These are phyloP conservation scores for Lottia scabra DNA, from an alignment of 2,888 invertebrate species.

Conservation along the genomic window DNA sequence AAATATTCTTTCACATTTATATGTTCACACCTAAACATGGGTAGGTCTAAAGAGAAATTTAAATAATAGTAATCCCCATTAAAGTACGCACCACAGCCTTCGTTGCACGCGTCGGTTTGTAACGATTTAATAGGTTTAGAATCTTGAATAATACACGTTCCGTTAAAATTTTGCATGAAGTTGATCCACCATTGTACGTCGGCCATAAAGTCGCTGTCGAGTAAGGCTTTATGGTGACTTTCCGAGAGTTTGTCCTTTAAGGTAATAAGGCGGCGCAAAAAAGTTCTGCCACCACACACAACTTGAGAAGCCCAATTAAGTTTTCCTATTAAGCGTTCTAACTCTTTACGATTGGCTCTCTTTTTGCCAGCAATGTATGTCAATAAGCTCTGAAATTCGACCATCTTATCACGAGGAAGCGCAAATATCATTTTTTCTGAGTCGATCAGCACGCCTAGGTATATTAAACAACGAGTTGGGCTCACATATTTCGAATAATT, in stretches of 20 bases:
- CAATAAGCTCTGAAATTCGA: not conserved
- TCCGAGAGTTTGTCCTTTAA: not conserved
- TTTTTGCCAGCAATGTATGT: not conserved
- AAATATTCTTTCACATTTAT: not conserved
- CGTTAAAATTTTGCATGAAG: not conserved
- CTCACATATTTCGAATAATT: not conserved
- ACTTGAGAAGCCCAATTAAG: not conserved
- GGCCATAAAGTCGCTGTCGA: not conserved
- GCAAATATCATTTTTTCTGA: not conserved
- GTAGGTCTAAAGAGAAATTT: too few relatives aligned
- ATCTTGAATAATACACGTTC: not conserved
- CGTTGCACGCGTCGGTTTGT: too few relatives aligned
- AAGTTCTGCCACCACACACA: not conserved
- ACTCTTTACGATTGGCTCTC: not conserved
- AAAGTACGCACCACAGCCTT: too few relatives aligned
- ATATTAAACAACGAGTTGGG: not conserved
- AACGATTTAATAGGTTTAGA: not conserved
- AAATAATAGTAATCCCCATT: too few relatives aligned
- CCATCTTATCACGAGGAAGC: not conserved
- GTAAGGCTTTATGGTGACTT: not conserved
- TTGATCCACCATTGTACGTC: not conserved
- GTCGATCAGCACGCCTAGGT: not conserved
- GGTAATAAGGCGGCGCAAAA: not conserved
- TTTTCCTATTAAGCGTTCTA: not conserved
- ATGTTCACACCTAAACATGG: too few relatives aligned